Evolutionary conservation across 35 echinoderm and acorn worm species (phyloP).

Genomic region (Chiridota heheva): DNA sequence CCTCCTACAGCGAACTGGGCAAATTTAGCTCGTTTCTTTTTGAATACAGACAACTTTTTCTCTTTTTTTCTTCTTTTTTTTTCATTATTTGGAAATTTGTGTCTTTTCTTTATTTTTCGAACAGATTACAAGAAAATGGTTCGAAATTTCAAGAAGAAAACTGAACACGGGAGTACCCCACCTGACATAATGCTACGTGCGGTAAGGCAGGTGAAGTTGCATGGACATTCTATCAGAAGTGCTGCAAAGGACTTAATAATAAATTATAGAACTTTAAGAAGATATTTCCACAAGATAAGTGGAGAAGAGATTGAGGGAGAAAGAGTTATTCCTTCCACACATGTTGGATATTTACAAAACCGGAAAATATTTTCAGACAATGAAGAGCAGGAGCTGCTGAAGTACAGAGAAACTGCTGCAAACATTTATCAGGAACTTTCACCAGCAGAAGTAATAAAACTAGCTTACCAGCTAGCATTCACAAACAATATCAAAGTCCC

Average conservation of each 20-base stretch:
- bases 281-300: too few relatives aligned
- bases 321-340: neutral
- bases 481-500: too few relatives aligned
- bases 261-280: too few relatives aligned
- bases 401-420: neutral
- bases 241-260: neutral
- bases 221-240: neutral
- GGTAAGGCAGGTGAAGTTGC: neutral
- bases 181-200: neutral
- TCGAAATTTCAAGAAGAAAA: neutral
- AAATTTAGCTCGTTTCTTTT: too few relatives aligned
- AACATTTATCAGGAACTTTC: slow-evolving; percentile 7
- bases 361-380: neutral
- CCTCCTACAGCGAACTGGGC: too few relatives aligned
- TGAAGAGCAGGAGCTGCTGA: neutral
- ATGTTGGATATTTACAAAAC: too few relatives aligned
- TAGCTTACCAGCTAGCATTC: too few relatives aligned
- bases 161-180: neutral
- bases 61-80: too few relatives aligned
- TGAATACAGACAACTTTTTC: too few relatives aligned
- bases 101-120: too few relatives aligned
- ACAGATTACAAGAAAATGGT: too few relatives aligned
- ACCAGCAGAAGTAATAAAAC: neutral
- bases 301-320: neutral
- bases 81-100: too few relatives aligned